phyloP scores from a whole-genome alignment of 2,113 vertebrate species.

The Catharus fuscescens region DNA sequence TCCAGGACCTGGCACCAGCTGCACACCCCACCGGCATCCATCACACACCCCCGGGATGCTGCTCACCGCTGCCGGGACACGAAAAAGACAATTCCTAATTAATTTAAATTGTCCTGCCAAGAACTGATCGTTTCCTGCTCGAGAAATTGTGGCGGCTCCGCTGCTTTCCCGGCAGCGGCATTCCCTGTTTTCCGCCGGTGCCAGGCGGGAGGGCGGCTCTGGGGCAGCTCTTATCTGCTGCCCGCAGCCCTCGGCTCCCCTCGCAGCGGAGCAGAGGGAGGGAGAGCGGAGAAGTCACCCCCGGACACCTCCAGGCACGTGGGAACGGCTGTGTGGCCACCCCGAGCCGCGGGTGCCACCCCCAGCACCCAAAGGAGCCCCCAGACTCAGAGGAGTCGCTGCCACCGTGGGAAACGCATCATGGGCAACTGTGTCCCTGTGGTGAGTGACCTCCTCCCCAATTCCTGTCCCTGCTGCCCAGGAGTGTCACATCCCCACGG shows the following conservation, averaged over 20 bases:
- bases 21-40: neutral
- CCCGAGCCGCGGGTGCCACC: neutral
- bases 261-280: neutral
- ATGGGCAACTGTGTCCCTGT: constrained; percentile 34
- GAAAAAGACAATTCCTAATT: neutral
- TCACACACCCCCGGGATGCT: neutral
- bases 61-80: neutral
- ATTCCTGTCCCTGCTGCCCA: neutral
- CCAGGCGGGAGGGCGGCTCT: neutral
- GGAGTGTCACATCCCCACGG: neutral
- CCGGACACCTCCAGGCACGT: neutral
- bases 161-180: neutral
- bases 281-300: rapidly evolving
- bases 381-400: neutral
- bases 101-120: neutral
- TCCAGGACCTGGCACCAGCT: neutral
- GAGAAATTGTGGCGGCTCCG: neutral
- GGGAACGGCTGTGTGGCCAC: neutral
- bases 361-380: neutral
- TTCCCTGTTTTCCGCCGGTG: neutral
- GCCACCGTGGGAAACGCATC: rapidly evolving
- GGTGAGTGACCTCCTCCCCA: neutral
- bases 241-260: neutral
- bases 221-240: neutral
- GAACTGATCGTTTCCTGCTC: neutral